Base-by-base conservation (phyloP, 2,113 vertebrate genomes). In the Sinocyclocheilus anshuiensis region DNA sequence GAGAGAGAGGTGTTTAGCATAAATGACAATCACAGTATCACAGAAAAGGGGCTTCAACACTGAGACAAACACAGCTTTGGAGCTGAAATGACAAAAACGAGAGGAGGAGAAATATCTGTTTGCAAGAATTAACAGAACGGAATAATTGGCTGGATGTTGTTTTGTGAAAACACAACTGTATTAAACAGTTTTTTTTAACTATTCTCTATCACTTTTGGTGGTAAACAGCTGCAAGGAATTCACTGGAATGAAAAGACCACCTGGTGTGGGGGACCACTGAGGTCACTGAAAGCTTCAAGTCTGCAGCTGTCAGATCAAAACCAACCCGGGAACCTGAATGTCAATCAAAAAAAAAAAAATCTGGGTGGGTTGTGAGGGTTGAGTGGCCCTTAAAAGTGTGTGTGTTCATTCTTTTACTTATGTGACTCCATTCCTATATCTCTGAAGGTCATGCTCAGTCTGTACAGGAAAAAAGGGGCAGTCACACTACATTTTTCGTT, bases 21-120 rank as follows among this genome's bases (percentile, higher is more conserved):
- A 88, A 86, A 84, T 86, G 87, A 90, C 84, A 82, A 90, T 90
- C 89, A n/a, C 81, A 71, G 63, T 74, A 90, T 90, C 87, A 33
- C 81, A 53, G 63, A 69, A 53, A 29, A 12, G 8, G 45, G 45
- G 45, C 45, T 48, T 12, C 45, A 48, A 3, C 11, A 48, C 11
- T 12, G 45, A 45, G 83, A 77, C 16, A 59, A 45, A 77, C 71
- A 75, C 22, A 53, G 20, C 69, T 57, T 24, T 10, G 48, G 18
- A 78, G 82, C 20, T 36, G 76, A 36, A 67, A 63, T 29, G 13
- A n/a, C 15, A 16, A 69, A 76, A 20, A 39, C 22, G 10, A 78
- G 48, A 71, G 13, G 9, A 53, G 61, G 15, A 53, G 48, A 80
- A 18, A 15, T 81, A 80, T 63, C 6, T 42, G n/a, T 80, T 80